Evolutionary conservation across 2,113 vertebrate species (phyloP), one percentile per base, ranked within the genome.

Genomic region (Leptosomus discolor): DNA sequence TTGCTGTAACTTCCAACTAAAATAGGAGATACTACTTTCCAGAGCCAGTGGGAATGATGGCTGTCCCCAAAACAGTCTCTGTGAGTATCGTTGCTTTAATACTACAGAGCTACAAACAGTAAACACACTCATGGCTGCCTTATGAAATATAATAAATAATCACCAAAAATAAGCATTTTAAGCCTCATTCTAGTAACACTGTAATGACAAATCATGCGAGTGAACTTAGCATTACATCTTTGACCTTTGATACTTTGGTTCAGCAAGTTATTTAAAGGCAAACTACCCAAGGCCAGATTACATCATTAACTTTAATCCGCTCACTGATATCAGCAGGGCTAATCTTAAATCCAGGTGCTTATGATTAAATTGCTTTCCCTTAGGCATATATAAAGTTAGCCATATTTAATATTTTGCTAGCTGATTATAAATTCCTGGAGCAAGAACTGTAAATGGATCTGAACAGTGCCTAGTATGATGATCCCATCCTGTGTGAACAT

Each of bases 381-480:
- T 32, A 61, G 7, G 20, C 9, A 67, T 12, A 23, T 11, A 48
- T 60, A 11, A 53, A 48, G 1, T 34, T n/a, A 20, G 7, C 5
- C 5, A n/a, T 34, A n/a, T 12, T 67, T 57, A 23, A 3, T 30
- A 15, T 81, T 88, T 77, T 64, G 12, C 19, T 65, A 54, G 29
- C 2, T 58, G 30, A 50, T 39, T 4, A 15, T 29, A 68, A 82
- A 78, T 36, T 67, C 12, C 50, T 34, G 9, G 8, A 87, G 12
- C 5, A 54, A 75, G 29, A 29, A 32, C 22, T 64, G 22, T 15
- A 60, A 36, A 41, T 8, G 4, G 8, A 86, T 67, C 51, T 9
- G 6, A 36, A 32, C 3, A 7, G 8, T 63, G 15, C 7, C 20
- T 3, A 2, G 3, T 12, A 45, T 2, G 1, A 41, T 10, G 4